Evolutionary conservation across 2,888 invertebrate species (phyloP), one percentile per base, ranked within the genome.

Genomic region (Mythimna impura): DNA sequence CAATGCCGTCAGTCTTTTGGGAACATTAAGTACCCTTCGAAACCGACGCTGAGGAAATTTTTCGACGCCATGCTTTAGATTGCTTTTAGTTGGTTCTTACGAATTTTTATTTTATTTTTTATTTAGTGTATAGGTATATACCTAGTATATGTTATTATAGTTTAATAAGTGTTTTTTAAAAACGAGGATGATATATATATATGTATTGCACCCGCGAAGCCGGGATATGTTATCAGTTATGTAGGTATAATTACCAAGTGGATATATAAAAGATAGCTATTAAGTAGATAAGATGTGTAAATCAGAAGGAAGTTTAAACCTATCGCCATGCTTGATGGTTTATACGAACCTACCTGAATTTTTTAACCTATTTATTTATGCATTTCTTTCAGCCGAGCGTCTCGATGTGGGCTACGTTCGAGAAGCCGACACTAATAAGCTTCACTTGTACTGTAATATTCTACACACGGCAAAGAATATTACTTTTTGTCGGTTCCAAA

Each of bases 401-500:
- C 86, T 96, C 6, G 93, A 94, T 66, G 91, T 93, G 10, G 96
- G 96, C 2, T 95, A 91, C 76, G 80, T 92, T 25, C 90, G 90
- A 36, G 92, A 93, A 69, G 75, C 84, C 0, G 84, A 76, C 10
- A 71, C 82, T 0, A 87, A 91, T 61, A 93, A 94, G 71, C 74
- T 96, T 55, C 91, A 95, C 81, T 77, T 96, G 17, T 96, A 93
- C 80, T 97, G 96, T 83, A 96, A 96, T 77, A 91, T 96, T 64
- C 79, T 93, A 66, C 92, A 96, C 65, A 89, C 95, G 0, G 80
- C 84, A 4, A 94, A 93, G 79, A 93, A 93, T 75, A 89, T 96
- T 20, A 94, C 95, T 0, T 96, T 96, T 83, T 96, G 96, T 78
- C 93, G 96, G 12, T 96, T 96, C 83, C 95, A 96, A 81, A 93